Conservation (phyloP, 2,888 invertebrate species). For the Calliscelio sp. region DNA sequence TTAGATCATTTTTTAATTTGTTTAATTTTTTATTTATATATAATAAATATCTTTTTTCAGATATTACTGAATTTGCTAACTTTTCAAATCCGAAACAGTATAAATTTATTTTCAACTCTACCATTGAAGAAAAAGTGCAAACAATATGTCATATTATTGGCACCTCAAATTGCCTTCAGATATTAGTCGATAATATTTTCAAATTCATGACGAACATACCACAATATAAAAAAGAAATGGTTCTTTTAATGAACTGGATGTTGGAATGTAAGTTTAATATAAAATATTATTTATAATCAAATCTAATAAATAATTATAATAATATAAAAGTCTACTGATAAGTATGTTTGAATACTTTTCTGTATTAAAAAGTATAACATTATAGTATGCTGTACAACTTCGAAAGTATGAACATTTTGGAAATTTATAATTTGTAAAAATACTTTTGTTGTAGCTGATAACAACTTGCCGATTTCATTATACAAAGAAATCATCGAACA, state of each 20-base stretch:
- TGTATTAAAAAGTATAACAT: too few species aligned
- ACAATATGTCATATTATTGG: conserved; percentile 88
- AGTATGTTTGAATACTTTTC: too few species aligned
- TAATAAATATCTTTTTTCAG: conserved; percentile 73
- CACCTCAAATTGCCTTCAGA: conserved; percentile 87
- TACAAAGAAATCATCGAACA: conserved; percentile 81
- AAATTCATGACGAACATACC: conserved; percentile 87
- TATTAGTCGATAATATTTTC: conserved; percentile 89
- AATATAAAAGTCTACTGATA: too few species aligned
- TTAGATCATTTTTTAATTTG: neutral
- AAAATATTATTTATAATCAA: too few species aligned
- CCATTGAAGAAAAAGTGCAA: conserved; percentile 87
- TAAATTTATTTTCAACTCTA: conserved; percentile 87
- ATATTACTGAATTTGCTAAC: conserved; percentile 84
- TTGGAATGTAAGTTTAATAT: conserved; percentile 59
- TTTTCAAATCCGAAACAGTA: conserved; percentile 89
- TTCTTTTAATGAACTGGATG: conserved; percentile 88
- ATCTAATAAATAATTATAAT: too few species aligned
- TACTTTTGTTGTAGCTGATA: neutral
- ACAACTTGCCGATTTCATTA: conserved; percentile 67
- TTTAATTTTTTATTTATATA: too few species aligned
- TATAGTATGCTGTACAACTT: too few species aligned
- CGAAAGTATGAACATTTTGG: too few species aligned
- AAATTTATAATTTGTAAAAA: neutral
- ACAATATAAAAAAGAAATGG: conserved; percentile 88